A percentile compares a stretch with the other conserved stretches of the same genome.
Conservation (phyloP, 2,113 vertebrate genomes). For the Zosterops japonicus region DNA sequence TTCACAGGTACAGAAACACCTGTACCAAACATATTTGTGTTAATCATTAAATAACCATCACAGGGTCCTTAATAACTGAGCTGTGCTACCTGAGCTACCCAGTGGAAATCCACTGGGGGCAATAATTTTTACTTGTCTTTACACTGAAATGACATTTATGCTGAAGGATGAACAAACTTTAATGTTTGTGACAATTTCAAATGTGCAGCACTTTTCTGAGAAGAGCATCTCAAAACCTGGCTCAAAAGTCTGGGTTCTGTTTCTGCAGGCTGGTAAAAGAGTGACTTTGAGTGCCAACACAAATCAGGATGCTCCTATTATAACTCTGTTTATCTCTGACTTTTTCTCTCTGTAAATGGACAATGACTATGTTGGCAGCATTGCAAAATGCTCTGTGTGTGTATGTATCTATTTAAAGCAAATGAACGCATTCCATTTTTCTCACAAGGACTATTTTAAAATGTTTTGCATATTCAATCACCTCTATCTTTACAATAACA, state of each 20-base stretch:
- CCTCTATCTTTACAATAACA: not conserved
- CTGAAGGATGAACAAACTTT: not conserved
- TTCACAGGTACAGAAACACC: not conserved
- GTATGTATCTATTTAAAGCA: not conserved
- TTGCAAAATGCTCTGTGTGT: not conserved
- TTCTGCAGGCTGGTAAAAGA: not conserved
- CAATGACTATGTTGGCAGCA: not conserved
- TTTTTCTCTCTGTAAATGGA: not conserved
- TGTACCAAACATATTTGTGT: not conserved
- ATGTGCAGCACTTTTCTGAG: not conserved
- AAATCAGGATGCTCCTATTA: not conserved
- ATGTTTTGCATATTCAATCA: conserved; percentile 30
- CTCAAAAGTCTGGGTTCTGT: not conserved
- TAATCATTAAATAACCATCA: not conserved
- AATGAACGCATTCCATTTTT: not conserved
- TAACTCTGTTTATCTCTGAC: not conserved
- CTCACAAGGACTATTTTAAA: conserved; percentile 1
- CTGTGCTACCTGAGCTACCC: not conserved
- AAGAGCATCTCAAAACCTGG: not conserved
- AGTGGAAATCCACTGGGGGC: not conserved
- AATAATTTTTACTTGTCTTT: not conserved
- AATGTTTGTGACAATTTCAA: not conserved
- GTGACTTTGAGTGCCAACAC: not conserved
- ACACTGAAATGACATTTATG: not conserved
- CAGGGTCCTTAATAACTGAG: not conserved